Evolutionary conservation across 2,888 invertebrate genomes (phyloP).

Genomic region (Hydropsyche betteni): DNA sequence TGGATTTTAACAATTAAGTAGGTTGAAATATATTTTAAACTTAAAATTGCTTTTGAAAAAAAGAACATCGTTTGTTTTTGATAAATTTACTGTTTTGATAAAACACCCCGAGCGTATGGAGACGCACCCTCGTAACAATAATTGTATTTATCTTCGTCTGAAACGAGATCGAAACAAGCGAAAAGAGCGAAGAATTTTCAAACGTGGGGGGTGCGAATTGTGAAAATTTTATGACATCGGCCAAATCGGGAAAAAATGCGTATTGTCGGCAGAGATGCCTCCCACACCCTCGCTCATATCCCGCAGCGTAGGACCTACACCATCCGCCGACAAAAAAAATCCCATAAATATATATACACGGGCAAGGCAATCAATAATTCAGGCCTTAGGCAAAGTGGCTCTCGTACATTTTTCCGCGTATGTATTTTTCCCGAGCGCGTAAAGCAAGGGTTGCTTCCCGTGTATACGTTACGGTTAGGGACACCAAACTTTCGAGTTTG

Average conservation of each 20-base stretch:
- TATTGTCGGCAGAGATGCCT: slow-evolving; percentile 17
- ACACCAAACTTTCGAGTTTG: too few species aligned
- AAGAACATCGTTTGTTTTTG: too few species aligned
- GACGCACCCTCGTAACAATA: background rate
- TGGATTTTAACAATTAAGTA: too few species aligned
- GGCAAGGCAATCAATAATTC: slow-evolving; percentile 44
- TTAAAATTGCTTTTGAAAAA: too few species aligned
- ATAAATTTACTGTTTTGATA: too few species aligned
- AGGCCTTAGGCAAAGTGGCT: slow-evolving; percentile 27
- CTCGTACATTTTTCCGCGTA: too few species aligned
- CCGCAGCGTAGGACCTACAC: slow-evolving; percentile 23
- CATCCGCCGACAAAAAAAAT: slow-evolving; percentile 3
- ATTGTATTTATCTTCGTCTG: slow-evolving; percentile 31
- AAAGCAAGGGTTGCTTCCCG: too few species aligned
- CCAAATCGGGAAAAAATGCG: slow-evolving; percentile 41
- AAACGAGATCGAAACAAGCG: background rate
- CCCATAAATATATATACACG: slow-evolving; percentile 15
- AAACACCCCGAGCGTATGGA: too few species aligned
- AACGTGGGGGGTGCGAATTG: background rate
- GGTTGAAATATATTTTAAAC: too few species aligned
- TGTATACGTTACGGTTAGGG: too few species aligned
- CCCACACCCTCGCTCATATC: background rate
- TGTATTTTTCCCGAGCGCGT: too few species aligned
- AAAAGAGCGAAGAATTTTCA: too few species aligned
- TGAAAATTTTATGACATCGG: slow-evolving; percentile 42